Evolutionary conservation across 2,888 invertebrate species (phyloP), one percentile per base, ranked within the genome.

Genomic region (Embidobia sp.): DNA sequence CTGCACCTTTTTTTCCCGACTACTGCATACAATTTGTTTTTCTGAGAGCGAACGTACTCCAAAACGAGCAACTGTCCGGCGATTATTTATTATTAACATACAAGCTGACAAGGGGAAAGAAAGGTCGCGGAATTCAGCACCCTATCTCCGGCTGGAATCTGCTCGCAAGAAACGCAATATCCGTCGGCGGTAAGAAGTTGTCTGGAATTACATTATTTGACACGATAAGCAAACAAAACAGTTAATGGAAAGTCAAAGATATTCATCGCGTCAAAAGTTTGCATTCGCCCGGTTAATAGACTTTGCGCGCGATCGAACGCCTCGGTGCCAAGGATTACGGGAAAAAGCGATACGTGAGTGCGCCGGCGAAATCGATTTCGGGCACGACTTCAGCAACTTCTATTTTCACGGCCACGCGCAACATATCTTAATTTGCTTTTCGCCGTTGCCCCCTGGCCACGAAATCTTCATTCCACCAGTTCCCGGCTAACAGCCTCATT

Each of bases 141-240:
- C n/a, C n/a, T n/a, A n/a, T n/a, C n/a, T n/a, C n/a, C n/a, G n/a
- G n/a, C n/a, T n/a, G n/a, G n/a, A n/a, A n/a, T n/a, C n/a, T n/a
- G n/a, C n/a, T n/a, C n/a, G 37, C 57, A 57, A 67, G 67, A 66
- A 67, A 33, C 42, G 57, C 57, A 69, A 69, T 69, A 67, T 67
- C 37, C 40, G 22, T 6, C 16, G 11, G 35, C 3, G 13, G 37
- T 19, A 72, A 72, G 63, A 63, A 63, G 27, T 16, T 5, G 26
- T 48, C 44, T 29, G 16, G 31, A 72, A 53, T 55, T 48, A 53
- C 72, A 63, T 63, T 55, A 72, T 63, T 53, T 63, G 55, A 42
- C 48, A 31, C 51, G 70, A 59, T 72, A 63, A 72, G 63, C 59
- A 61, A 66, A 66, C 59, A 75, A 76, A 70, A 64, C 67, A 70